These are phyloP conservation scores for Ammodramus savannarum DNA, from an alignment of 2,113 vertebrate genomes.

Conservation along the genomic window DNA sequence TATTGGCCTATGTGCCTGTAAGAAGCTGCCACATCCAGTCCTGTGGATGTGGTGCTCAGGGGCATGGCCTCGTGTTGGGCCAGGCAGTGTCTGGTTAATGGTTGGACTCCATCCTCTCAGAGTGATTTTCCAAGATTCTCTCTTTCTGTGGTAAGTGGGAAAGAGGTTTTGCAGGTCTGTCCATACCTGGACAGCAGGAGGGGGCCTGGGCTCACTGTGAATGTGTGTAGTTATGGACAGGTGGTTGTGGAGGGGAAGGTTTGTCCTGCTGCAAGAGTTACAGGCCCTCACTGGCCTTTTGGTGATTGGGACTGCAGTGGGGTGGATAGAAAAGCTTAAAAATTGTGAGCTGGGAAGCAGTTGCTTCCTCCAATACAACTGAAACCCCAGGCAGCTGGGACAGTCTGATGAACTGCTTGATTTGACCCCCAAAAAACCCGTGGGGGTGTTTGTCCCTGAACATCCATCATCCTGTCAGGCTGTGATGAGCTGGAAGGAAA, in stretches of 20 bases:
- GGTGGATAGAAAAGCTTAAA: not conserved
- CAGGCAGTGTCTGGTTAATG: not conserved
- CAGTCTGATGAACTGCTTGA: not conserved
- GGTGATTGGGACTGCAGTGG: fast-evolving
- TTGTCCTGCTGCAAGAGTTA: not conserved
- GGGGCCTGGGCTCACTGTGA: not conserved
- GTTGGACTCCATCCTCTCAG: not conserved
- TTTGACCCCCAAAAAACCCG: not conserved
- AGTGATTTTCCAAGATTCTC: not conserved
- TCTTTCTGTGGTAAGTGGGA: not conserved
- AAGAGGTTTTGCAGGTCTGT: not conserved
- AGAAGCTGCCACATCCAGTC: not conserved
- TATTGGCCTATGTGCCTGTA: no score
- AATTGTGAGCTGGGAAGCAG: not conserved
- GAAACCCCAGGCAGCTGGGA: fast-evolving
- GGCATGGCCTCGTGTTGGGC: not conserved
- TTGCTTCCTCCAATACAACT: fast-evolving
- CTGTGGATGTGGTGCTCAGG: not conserved
- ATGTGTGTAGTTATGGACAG: not conserved
- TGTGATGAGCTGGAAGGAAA: not conserved
- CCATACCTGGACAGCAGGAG: not conserved
- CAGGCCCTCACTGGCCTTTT: not conserved
- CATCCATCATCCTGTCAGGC: not conserved
- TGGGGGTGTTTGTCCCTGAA: not conserved
- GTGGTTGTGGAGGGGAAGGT: not conserved